Conservation (phyloP, 2,888 invertebrate species). For the Diadegma fenestrale region DNA sequence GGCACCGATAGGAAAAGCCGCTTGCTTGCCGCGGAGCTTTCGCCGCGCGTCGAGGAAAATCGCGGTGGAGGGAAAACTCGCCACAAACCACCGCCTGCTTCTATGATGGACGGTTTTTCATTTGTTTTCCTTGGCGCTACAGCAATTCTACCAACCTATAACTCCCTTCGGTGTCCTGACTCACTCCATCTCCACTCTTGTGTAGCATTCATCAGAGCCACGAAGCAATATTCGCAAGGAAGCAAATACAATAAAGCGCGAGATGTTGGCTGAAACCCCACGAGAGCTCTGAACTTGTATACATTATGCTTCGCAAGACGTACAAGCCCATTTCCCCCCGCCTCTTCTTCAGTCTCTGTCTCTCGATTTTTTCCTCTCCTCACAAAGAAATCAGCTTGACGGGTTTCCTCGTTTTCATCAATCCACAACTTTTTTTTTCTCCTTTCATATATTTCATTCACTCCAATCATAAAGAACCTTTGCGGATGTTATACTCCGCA, state of each 20-base stretch:
- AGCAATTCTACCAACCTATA: constrained; percentile 37
- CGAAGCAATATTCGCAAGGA: constrained; percentile 67
- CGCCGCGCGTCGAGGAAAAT: constrained; percentile 22
- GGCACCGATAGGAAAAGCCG: constrained; percentile 11
- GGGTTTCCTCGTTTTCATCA: constrained; percentile 30
- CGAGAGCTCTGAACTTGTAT: constrained; percentile 43
- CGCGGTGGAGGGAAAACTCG: constrained; percentile 6
- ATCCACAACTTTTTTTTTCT: constrained; percentile 20
- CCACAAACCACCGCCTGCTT: constrained; percentile 16
- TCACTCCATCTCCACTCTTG: constrained; percentile 16
- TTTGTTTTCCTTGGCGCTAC: constrained; percentile 60
- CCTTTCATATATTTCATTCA: constrained; percentile 6
- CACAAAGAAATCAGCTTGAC: constrained; percentile 34
- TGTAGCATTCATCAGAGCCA: constrained; percentile 56
- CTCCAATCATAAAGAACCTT: constrained; percentile 26
- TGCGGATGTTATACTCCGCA: constrained; percentile 18
- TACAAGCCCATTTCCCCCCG: neutral
- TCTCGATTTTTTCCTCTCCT: constrained; percentile 1
- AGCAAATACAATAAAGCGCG: constrained; percentile 63
- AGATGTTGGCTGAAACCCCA: constrained; percentile 39
- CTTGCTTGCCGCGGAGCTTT: neutral
- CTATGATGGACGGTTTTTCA: constrained; percentile 69
- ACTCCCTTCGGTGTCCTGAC: constrained; percentile 19
- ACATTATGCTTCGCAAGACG: constrained; percentile 24
- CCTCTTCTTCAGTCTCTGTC: neutral